phyloP scores from a whole-genome alignment of 2,797 vertebrate species.

The Syncerus caffer region DNA sequence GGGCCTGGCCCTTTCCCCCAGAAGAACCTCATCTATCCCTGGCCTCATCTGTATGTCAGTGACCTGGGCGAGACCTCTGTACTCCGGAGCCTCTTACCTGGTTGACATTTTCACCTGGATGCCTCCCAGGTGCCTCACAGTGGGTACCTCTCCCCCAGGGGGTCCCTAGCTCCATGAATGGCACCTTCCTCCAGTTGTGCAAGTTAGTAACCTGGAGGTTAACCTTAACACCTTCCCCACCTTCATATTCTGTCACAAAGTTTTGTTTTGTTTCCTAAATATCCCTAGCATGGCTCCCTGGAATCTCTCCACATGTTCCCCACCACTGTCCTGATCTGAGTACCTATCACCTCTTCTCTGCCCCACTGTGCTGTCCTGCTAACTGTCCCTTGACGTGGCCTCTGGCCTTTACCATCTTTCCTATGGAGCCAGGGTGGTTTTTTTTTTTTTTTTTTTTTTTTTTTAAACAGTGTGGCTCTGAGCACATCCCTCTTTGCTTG shows the following conservation, averaged over 20 bases:
- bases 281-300: neutral
- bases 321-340: neutral
- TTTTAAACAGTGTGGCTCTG: neutral
- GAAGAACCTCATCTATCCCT: neutral
- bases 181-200: neutral
- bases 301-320: neutral
- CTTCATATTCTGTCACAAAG: neutral
- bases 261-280: neutral
- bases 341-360: no score
- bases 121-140: neutral
- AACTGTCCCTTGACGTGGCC: neutral
- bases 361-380: no score
- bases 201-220: neutral
- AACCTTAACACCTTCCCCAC: neutral
- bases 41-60: neutral
- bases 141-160: neutral
- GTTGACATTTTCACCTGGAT: neutral
- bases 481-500: neutral
- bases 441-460: no score
- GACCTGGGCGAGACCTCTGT: neutral
- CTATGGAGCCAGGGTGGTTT: neutral
- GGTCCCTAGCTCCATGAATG: neutral
- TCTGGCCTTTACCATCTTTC: neutral
- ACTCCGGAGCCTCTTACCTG: neutral
- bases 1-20: neutral